Evolutionary conservation across 2,888 invertebrate genomes (phyloP).

Genomic region (Herminia tarsipennalis): DNA sequence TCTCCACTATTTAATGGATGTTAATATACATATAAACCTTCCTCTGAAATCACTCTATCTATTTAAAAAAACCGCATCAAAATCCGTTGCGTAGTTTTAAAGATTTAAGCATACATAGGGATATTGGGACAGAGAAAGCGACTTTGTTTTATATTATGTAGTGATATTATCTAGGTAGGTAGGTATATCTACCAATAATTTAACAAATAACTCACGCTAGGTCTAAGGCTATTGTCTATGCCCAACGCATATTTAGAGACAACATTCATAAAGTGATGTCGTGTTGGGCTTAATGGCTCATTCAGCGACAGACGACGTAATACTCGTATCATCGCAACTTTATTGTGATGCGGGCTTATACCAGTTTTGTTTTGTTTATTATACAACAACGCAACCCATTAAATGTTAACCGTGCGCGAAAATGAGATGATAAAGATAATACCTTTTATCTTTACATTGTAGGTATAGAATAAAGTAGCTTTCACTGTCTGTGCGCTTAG

Average conservation of each 20-base stretch:
- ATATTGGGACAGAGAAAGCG: too few species aligned
- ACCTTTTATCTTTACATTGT: not conserved
- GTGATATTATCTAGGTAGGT: too few species aligned
- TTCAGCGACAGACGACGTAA: constrained; percentile 24
- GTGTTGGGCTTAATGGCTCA: constrained; percentile 39
- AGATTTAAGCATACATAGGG: too few species aligned
- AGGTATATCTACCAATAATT: too few species aligned
- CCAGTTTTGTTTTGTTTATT: constrained; percentile 27
- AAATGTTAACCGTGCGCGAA: not conserved
- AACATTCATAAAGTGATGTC: constrained; percentile 41
- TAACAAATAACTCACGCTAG: constrained; percentile 2
- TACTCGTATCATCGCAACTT: constrained; percentile 29
- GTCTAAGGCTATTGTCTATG: not conserved
- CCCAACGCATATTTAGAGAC: constrained; percentile 18
- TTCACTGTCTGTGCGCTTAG: too few species aligned
- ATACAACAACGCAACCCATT: constrained; percentile 20
- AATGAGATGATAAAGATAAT: constrained; percentile 5
- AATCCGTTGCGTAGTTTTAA: too few species aligned
- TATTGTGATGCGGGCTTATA: constrained; percentile 31
- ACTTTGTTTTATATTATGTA: too few species aligned
- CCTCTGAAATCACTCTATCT: too few species aligned
- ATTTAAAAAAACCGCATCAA: too few species aligned
- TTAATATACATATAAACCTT: too few species aligned
- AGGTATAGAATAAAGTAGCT: too few species aligned
- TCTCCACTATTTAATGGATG: too few species aligned